These are phyloP conservation scores for Collichthys lucidus DNA, from an alignment of 2,113 vertebrate genomes.

Conservation along the genomic window DNA sequence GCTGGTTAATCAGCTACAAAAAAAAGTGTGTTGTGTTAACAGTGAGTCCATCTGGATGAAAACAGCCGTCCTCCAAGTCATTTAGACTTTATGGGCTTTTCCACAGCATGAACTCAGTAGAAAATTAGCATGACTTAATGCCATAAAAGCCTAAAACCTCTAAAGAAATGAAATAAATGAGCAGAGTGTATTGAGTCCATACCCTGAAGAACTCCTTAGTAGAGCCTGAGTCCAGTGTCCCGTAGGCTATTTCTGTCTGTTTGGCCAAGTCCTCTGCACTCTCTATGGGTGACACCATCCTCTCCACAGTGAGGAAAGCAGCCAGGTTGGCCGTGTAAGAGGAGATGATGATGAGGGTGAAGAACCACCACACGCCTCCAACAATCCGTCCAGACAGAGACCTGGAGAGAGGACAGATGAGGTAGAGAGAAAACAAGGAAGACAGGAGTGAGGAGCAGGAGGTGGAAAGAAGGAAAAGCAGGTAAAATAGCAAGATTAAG, in stretches of 20 bases:
- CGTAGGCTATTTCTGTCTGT: slow-evolving; percentile 98
- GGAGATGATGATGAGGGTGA: slow-evolving; percentile 99
- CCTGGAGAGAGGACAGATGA: slow-evolving; percentile 80
- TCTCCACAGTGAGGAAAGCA: slow-evolving; percentile 98
- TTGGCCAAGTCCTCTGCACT: slow-evolving; percentile 99
- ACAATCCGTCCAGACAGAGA: slow-evolving; percentile 99
- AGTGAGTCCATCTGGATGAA: background rate
- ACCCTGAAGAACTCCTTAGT: slow-evolving; percentile 99
- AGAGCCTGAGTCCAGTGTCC: slow-evolving; percentile 97
- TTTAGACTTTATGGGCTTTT: background rate
- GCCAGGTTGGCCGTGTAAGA: slow-evolving; percentile 99
- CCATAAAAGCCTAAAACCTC: background rate
- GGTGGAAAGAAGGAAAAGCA: background rate
- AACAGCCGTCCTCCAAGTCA: background rate
- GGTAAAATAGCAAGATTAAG: background rate
- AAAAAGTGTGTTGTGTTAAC: background rate
- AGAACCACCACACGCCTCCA: slow-evolving; percentile 99
- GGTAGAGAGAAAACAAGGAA: background rate
- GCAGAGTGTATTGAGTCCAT: slow-evolving; percentile 66
- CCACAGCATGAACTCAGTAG: background rate
- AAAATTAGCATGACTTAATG: slow-evolving; percentile 11
- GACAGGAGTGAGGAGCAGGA: background rate
- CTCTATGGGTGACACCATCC: slow-evolving; percentile 99
- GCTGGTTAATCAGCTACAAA: too few relatives aligned
- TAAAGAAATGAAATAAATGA: slow-evolving; percentile 16